Evolutionary conservation across 2,888 invertebrate genomes (phyloP), one percentile per base, ranked within the genome.

Genomic region (Isotomurus palustris): DNA sequence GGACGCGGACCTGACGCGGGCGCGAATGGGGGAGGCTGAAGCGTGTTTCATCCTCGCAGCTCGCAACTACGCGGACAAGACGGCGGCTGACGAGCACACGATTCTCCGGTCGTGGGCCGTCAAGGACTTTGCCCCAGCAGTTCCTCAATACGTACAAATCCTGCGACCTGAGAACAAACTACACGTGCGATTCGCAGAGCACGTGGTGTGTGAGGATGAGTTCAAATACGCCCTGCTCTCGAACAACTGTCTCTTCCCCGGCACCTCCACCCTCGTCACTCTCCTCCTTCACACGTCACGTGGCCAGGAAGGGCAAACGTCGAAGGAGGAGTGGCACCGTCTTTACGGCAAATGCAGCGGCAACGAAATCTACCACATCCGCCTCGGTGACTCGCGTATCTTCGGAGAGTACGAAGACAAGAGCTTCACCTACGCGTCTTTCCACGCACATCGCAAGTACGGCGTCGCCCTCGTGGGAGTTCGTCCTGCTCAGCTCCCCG

Each of bases 361-460:
- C 68, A 97, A 97, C 77, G 97, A 97, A 80, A 96, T 97, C 73
- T 97, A 97, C 79, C 95, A 96, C 78, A 97, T 97, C 70, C 84
- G 88, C 59, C 82, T 95, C 56, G 90, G 90, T 19, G 93, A 95
- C 75, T 93, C 93, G 73, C 83, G 93, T 66, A 97, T 97, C 79
- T 97, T 97, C 75, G 94, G 94, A 22, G 96, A 97, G 78, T 97
- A 95, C 76, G 91, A 94, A 76, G 96, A 96, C 53, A 96, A 97
- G 78, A 94, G 94, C 77, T 97, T 97, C 78, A 96, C 95, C n/a
- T 97, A 94, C 76, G 96, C 97, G 68, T 94, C 94, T 74, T 97
- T 97, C 77, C 96, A 97, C 80, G 95, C 96, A 49, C 97, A 97
- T 78, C 84, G 96, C 78, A 95, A 95, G 90, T 68, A 58, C 43